phyloP scores from a whole-genome alignment of 2,797 vertebrate genomes.

The Dallia pectoralis region DNA sequence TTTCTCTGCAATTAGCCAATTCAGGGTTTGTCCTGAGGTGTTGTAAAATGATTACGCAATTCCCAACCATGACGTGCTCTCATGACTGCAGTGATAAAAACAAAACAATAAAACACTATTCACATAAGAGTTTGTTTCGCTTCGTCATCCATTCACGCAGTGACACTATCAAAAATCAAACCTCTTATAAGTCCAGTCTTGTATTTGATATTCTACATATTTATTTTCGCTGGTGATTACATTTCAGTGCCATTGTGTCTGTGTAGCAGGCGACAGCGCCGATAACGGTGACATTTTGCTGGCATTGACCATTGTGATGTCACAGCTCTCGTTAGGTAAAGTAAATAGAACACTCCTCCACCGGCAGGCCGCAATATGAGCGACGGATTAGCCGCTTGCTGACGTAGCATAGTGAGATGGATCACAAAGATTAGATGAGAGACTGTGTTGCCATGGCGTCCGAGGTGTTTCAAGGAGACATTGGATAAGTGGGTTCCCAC shows the following conservation, averaged over 20 bases:
- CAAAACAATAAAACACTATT: neutral
- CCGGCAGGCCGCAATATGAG: conserved; percentile 51
- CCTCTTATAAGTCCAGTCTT: conserved; percentile 2
- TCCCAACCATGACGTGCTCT: conserved; percentile 60
- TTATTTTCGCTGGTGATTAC: neutral
- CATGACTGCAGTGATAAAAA: neutral
- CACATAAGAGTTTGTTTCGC: neutral
- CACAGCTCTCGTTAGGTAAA: conserved; percentile 19
- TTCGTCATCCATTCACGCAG: neutral
- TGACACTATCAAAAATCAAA: neutral
- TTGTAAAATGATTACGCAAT: conserved; percentile 63
- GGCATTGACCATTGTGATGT: conserved; percentile 31
- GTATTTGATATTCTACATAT: neutral
- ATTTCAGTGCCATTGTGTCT: neutral
- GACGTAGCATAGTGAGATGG: conserved; percentile 62
- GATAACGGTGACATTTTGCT: conserved; percentile 37
- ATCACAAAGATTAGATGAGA: conserved; percentile 71
- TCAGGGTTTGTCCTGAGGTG: conserved; percentile 46
- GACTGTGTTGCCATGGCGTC: conserved; percentile 72
- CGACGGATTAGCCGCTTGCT: conserved; percentile 66
- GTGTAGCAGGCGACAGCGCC: neutral
- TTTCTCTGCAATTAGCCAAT: conserved; percentile 65
- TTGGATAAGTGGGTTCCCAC: conserved; percentile 59
- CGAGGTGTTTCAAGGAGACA: conserved; percentile 70
- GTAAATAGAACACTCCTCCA: conserved; percentile 57